Evolutionary conservation across 2,888 invertebrate species (phyloP), one percentile per base, ranked within the genome.

Genomic region (Tupiocoris notatus): DNA sequence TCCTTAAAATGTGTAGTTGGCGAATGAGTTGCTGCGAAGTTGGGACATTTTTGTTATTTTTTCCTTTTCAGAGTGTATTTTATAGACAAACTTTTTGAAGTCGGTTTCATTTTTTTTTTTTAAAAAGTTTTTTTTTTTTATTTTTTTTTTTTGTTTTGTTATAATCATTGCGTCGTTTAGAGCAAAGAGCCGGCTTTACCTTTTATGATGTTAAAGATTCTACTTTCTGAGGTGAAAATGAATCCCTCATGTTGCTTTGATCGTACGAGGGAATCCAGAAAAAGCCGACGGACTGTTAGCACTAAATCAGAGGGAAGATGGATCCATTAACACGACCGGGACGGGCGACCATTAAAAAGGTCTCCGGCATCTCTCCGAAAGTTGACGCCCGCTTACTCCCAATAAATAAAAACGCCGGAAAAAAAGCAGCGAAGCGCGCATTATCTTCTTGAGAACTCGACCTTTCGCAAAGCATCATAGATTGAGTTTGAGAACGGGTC

Each of bases 401-500:
- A 25, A 65, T 65, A 65, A 65, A 65, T 65, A 65, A 65, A 65
- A 65, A 65, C 65, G 54, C 65, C 54, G 18, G 20, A 39, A 65
- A 39, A 39, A 39, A 39, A 39, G 39, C n/a, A n/a, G n/a, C n/a
- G n/a, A n/a, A n/a, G n/a, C n/a, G n/a, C n/a, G 39, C 39, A 12
- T 39, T 39, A 39, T 39, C 39, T 3, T 12, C 39, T 39, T 39
- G 39, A 39, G 39, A 17, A 24, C 65, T 65, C 65, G 65, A 65
- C 65, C 65, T 65, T 65, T 21, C 39, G 39, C 39, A 39, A 7
- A n/a, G 59, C 59, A 16, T 59, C 63, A 63, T n/a, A n/a, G n/a
- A n/a, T n/a, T n/a, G n/a, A n/a, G n/a, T n/a, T n/a, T n/a, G 12
- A 3, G 39, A 12, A 12, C 3, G 39, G 12, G 39, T 39, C 39